Evolutionary conservation across 2,888 invertebrate genomes (phyloP), one percentile per base, ranked within the genome.

Genomic region (Ferrisia virgata): DNA sequence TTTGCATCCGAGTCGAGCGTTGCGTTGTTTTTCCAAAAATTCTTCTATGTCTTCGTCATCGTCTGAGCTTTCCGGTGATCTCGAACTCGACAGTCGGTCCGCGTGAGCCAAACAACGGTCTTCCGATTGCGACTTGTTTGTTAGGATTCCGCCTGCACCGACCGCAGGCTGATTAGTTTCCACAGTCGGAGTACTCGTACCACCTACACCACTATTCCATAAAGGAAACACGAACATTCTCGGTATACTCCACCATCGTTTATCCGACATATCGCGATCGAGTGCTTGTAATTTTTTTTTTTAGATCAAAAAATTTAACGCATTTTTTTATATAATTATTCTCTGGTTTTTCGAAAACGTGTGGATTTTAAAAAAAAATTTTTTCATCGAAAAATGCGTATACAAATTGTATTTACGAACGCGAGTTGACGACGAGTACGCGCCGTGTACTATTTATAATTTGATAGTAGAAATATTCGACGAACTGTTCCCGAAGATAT

Each of bases 191-290:
- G 18, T 39, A 33, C n/a, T n/a, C n/a, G n/a, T n/a, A n/a, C n/a
- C n/a, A 25, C n/a, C 2, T 64, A 13, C 13, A 39, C 5, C 36
- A 80, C 25, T 76, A 28, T 13, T 39, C 83, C 83, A 83, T 72
- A 83, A 72, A 22, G 83, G 76, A 25, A 85, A 85, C 78, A 85
- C 81, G 33, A 85, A 85, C 64, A 85, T 82, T 15, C 85, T 76
- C 9, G 86, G 85, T 53, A 86, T 69, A 79, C 85, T 85, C 86
- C 86, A 86, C 86, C 86, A 86, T 22, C 85, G 85, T 22, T 85
- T 84, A 79, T 85, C 86, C 15, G 84, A 84, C 84, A 84, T 84
- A 1, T 28, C 47, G n/a, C n/a, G 78, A 31, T 36, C 25, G 64
- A 8, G 31, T n/a, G n/a, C n/a, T 33, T 5, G 36, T n/a, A 78